Evolutionary conservation across 2,113 vertebrate species (phyloP).

Genomic region (Eptesicus fuscus): DNA sequence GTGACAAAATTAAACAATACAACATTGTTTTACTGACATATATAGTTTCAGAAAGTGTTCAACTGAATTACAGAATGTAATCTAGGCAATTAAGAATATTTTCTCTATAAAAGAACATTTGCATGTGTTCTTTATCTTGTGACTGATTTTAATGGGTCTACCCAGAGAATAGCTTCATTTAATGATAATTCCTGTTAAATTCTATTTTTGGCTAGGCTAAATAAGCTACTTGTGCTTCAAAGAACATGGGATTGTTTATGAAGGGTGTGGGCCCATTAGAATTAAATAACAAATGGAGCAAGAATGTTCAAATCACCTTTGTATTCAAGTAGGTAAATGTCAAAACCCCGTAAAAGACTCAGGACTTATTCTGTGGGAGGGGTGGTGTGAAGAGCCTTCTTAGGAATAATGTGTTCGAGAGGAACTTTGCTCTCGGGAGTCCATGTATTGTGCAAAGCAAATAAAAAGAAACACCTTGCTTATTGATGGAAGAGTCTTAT

Average conservation of each 20-base stretch:
- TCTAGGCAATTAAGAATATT: background rate
- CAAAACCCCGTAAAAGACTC: background rate
- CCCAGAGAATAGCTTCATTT: background rate
- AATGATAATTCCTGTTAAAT: background rate
- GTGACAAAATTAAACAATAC: background rate
- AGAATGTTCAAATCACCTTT: background rate
- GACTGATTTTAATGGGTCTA: background rate
- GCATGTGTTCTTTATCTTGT: background rate
- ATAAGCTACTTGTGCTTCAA: background rate
- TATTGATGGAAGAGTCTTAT: background rate
- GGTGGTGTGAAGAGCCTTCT: background rate
- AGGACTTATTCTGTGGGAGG: background rate
- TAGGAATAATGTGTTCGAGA: background rate
- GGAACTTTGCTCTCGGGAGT: background rate
- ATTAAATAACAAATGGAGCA: background rate
- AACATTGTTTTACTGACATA: background rate
- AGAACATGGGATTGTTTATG: background rate
- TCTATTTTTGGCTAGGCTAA: background rate
- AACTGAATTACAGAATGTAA: background rate
- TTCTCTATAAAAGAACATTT: background rate
- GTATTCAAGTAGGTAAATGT: background rate
- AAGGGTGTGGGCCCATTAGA: background rate
- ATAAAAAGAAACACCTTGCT: background rate
- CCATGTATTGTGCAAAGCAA: background rate
- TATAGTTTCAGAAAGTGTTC: background rate